These are phyloP conservation scores for Parnassius mnemosyne DNA, from an alignment of 2,888 invertebrate genomes.

Conservation along the genomic window DNA sequence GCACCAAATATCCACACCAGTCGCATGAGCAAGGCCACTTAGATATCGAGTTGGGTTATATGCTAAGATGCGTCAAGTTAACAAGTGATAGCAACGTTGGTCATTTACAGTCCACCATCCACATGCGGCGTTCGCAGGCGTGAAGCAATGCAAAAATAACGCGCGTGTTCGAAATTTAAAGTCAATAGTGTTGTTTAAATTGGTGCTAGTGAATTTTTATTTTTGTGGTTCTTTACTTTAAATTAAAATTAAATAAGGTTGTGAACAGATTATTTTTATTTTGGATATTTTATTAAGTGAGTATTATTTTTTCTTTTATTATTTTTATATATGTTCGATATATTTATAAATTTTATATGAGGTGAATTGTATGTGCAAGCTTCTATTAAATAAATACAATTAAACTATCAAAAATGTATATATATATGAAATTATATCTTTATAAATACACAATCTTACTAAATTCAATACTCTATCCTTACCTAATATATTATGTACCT, in stretches of 20 bases:
- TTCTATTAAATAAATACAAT: too few relatives aligned
- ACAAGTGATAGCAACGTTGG: conserved; percentile 22
- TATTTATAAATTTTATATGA: too few relatives aligned
- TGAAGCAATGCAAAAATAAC: conserved; percentile 10
- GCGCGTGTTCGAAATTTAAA: conserved; percentile 22
- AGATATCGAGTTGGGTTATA: conserved; percentile 9
- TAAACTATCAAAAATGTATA: too few relatives aligned
- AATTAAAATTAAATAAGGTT: conserved; percentile 2
- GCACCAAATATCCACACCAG: conserved; percentile 9
- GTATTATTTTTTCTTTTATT: conserved; percentile 3
- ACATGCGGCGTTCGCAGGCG: conserved; percentile 20
- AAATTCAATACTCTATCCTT: too few relatives aligned
- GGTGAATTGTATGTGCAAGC: too few relatives aligned
- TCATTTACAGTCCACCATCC: conserved; percentile 24
- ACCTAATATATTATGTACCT: too few relatives aligned
- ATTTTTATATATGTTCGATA: background rate
- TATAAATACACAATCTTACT: too few relatives aligned
- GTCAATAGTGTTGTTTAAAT: background rate
- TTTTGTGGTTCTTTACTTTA: conserved; percentile 1
- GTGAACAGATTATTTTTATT: conserved; percentile 14
- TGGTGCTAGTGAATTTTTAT: conserved; percentile 3
- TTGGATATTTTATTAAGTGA: conserved; percentile 16
- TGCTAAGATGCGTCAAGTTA: conserved; percentile 24
- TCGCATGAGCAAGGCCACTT: conserved; percentile 14
- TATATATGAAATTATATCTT: too few relatives aligned